These are phyloP conservation scores for Amphilophus citrinellus DNA, from an alignment of 2,113 vertebrate genomes.

Conservation along the genomic window DNA sequence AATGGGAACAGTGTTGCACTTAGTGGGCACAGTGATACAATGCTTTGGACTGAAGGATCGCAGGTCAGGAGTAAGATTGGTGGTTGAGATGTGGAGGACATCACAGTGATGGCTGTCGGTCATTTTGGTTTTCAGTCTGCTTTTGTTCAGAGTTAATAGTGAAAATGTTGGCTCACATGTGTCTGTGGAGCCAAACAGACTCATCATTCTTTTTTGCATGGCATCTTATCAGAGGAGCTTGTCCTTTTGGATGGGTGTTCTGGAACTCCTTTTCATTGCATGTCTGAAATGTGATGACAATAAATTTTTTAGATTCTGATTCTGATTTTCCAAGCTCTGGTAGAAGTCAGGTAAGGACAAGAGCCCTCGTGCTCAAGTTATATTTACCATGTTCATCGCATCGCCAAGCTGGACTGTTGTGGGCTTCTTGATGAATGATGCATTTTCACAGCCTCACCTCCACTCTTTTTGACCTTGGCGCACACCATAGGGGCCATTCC, in stretches of 20 bases:
- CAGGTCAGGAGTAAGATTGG: background rate
- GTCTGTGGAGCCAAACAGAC: constrained; percentile 40
- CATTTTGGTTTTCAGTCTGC: background rate
- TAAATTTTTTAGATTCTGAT: too few relatives aligned
- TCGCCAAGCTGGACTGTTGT: too few relatives aligned
- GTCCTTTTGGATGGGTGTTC: background rate
- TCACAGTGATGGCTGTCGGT: background rate
- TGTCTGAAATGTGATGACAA: too few relatives aligned
- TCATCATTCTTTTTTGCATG: constrained; percentile 33
- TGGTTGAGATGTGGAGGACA: background rate
- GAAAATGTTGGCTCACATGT: constrained; percentile 13
- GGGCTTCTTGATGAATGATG: too few relatives aligned
- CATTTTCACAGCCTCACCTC: too few relatives aligned
- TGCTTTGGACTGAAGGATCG: background rate
- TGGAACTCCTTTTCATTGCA: too few relatives aligned
- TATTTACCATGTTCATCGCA: too few relatives aligned
- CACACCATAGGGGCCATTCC: too few relatives aligned
- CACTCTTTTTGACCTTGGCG: too few relatives aligned
- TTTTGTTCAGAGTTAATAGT: too few relatives aligned
- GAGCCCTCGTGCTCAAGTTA: too few relatives aligned
- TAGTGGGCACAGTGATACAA: background rate
- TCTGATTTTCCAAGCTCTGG: background rate
- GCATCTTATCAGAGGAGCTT: constrained; percentile 7
- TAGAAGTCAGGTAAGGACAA: background rate
- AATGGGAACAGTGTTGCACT: background rate